Percentiles rank a stretch among this genome's conserved stretches.
Evolutionary conservation across 2,113 vertebrate species (phyloP).

Genomic region (Deroptyus accipitrinus): DNA sequence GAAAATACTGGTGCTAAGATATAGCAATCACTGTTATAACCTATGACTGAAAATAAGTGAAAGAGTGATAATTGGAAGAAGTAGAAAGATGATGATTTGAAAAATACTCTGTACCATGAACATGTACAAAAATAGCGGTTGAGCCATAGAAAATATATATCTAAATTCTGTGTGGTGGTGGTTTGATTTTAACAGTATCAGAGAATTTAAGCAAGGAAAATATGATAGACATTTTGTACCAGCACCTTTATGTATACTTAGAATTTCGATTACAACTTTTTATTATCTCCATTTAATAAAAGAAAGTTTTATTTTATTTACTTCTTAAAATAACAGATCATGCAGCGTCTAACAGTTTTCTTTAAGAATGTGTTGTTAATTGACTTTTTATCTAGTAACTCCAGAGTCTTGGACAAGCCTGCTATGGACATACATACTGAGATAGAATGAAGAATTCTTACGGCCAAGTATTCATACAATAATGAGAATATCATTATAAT

Average conservation of each 20-base stretch:
- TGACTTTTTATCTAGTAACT: background rate
- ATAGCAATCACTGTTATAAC: background rate
- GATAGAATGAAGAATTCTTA: background rate
- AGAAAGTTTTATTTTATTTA: background rate
- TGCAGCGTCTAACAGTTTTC: background rate
- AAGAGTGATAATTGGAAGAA: background rate
- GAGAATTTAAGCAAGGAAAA: background rate
- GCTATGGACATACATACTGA: background rate
- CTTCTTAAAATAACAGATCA: background rate
- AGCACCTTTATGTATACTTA: background rate
- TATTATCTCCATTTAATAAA: background rate
- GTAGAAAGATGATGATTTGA: background rate
- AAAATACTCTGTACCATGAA: background rate
- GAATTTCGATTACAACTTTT: background rate
- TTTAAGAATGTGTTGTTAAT: background rate
- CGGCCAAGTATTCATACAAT: background rate
- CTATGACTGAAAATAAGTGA: background rate
- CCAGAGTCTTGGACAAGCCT: background rate
- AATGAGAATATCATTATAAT: background rate
- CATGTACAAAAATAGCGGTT: background rate
- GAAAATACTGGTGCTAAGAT: background rate
- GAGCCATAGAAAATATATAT: background rate
- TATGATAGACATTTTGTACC: background rate
- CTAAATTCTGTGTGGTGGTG: background rate
- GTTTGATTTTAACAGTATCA: background rate